These are phyloP conservation scores for Sebastes oblongus DNA, from an alignment of 2,797 vertebrate genomes.

Conservation along the genomic window DNA sequence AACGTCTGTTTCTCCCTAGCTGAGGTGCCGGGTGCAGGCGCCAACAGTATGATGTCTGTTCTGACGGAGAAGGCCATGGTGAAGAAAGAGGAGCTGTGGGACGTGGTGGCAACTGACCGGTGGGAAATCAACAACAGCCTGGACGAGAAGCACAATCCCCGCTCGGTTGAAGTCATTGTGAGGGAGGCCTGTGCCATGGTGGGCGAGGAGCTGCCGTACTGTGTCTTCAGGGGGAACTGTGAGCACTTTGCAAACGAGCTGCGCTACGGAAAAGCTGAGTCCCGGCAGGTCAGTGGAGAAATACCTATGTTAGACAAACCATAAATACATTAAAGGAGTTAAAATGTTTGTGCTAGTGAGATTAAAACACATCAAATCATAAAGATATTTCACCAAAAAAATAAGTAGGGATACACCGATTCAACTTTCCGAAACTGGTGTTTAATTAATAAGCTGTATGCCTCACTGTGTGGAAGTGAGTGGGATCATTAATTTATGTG, in stretches of 20 bases:
- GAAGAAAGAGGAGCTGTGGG: conserved; percentile 81
- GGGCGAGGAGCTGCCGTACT: conserved; percentile 78
- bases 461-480: too few species aligned
- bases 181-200: conserved; percentile 72
- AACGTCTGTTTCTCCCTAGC: conserved; percentile 52
- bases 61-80: conserved; percentile 82
- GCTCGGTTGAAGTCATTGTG: conserved; percentile 66
- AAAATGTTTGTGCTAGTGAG: neutral
- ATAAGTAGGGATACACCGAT: too few species aligned
- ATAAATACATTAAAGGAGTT: neutral
- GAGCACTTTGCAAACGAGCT: conserved; percentile 90
- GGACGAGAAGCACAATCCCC: conserved; percentile 75
- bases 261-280: conserved; percentile 85
- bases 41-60: conserved; percentile 85
- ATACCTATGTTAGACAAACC: neutral
- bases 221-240: conserved; percentile 84
- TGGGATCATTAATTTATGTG: too few species aligned
- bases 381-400: neutral
- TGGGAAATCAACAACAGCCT: conserved; percentile 86
- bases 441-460: too few species aligned
- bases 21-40: conserved; percentile 71
- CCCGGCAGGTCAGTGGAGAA: conserved; percentile 79
- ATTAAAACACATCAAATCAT: neutral
- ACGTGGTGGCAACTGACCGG: conserved; percentile 73
- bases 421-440: too few species aligned